phyloP scores from a whole-genome alignment of 2,113 vertebrate genomes.

The Tragulus kanchil region DNA sequence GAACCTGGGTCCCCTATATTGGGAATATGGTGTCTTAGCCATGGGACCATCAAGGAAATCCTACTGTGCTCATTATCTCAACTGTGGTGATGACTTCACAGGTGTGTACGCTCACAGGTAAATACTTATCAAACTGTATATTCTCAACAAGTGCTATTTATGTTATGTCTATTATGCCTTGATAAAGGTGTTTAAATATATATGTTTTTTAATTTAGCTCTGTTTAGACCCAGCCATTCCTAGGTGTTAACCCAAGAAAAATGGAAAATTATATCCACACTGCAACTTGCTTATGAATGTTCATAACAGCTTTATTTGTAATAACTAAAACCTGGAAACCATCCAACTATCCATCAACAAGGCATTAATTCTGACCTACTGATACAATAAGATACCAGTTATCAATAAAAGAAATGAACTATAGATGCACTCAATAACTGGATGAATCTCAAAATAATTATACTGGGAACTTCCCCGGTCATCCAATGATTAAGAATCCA shows the following conservation, averaged over 20 bases:
- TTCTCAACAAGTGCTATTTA: neutral
- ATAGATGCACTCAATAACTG: neutral
- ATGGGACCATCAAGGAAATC: neutral
- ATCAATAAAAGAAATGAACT: neutral
- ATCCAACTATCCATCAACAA: neutral
- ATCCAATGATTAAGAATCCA: neutral
- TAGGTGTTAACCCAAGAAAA: neutral
- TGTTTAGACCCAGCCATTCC: too few relatives aligned
- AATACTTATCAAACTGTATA: neutral
- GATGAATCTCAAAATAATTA: neutral
- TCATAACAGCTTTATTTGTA: neutral
- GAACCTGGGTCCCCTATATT: neutral
- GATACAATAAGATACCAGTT: neutral
- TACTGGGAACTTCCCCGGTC: neutral
- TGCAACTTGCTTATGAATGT: neutral
- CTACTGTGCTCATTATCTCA: neutral
- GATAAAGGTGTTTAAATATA: neutral
- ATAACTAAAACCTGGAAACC: neutral
- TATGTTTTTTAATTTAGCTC: too few relatives aligned
- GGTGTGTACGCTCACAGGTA: neutral
- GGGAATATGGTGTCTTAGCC: neutral
- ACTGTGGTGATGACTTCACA: neutral
- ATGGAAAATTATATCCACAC: neutral
- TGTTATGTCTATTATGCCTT: neutral
- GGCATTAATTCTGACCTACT: neutral